These are phyloP conservation scores for Darevskia mixta DNA, from an alignment of 2,797 vertebrate genomes.

Conservation along the genomic window DNA sequence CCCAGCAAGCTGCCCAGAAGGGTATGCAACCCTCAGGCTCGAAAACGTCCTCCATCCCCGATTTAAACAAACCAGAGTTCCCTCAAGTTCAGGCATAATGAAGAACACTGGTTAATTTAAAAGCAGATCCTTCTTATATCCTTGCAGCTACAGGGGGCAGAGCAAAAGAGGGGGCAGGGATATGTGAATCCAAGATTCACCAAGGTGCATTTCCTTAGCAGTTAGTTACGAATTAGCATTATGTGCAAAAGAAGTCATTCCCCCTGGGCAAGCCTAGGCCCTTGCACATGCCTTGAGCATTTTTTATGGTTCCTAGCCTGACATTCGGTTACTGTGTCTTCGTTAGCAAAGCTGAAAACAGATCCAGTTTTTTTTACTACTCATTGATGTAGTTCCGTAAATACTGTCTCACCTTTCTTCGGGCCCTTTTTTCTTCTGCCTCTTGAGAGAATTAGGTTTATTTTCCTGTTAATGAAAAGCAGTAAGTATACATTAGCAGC, in stretches of 20 bases:
- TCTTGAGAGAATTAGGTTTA: constrained; percentile 76
- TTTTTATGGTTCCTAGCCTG: background rate
- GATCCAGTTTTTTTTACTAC: background rate
- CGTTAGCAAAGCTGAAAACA: background rate
- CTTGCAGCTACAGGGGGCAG: background rate
- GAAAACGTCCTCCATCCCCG: too few species aligned
- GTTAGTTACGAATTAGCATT: background rate
- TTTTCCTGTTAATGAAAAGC: constrained; percentile 63
- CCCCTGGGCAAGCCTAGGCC: too few species aligned
- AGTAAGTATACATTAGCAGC: constrained; percentile 1
- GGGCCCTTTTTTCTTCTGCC: constrained; percentile 81
- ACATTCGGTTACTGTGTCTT: background rate
- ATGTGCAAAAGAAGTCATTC: background rate
- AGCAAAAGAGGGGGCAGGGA: background rate
- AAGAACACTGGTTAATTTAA: background rate
- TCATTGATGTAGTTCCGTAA: background rate
- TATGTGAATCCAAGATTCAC: background rate
- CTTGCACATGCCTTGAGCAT: background rate
- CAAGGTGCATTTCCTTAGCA: background rate
- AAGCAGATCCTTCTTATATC: background rate
- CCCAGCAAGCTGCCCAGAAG: too few species aligned
- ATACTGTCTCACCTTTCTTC: constrained; percentile 81
- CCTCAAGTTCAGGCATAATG: background rate
- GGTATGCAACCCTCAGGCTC: too few species aligned
- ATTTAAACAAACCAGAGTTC: background rate